Evolutionary conservation across 2,888 invertebrate genomes (phyloP), one percentile per base, ranked within the genome.

Genomic region (Dasypolia templi): DNA sequence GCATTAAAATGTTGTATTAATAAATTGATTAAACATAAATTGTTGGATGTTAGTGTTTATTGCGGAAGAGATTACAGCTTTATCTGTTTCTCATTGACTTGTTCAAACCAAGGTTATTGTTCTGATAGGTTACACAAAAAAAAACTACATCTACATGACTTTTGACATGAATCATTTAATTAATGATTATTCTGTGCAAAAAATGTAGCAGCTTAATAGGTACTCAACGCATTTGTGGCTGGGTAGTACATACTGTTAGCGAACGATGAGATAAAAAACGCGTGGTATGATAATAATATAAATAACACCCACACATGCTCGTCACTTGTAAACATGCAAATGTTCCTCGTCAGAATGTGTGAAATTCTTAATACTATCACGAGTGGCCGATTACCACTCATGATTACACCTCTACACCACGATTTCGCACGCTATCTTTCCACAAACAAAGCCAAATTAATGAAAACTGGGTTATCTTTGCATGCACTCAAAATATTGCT

Each of bases 231-330:
- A 61, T 62, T 61, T 46, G 14, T 55, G 65, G 75, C 29, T 72
- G 62, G 39, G 59, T 71, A 46, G 56, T 55, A 72, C 76, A 67
- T 84, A 72, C 67, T 78, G 74, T 70, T 72, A 56, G 35, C 64
- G 55, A 79, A 61, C 66, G 63, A 73, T 64, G 72, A 66, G 88
- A 88, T 86, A 88, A 88, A 82, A 80, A 72, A 76, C 79, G 82
- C 83, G 86, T 83, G 89, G 74, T 70, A 49, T 62, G 81, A 87
- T 88, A 88, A 87, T 77, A 89, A 87, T 81, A 85, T 85, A 86
- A 86, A 87, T 88, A 89, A 74, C 71, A 87, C 75, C 59, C 82
- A 82, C 80, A 83, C 79, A 81, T 49, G 74, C 59, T 64, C 77
- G 65, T 67, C 62, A 75, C 68, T 77, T 72, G 81, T 85, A 84